These are phyloP conservation scores for Puntigrus tetrazona DNA, from an alignment of 2,113 vertebrate species.

Conservation along the genomic window DNA sequence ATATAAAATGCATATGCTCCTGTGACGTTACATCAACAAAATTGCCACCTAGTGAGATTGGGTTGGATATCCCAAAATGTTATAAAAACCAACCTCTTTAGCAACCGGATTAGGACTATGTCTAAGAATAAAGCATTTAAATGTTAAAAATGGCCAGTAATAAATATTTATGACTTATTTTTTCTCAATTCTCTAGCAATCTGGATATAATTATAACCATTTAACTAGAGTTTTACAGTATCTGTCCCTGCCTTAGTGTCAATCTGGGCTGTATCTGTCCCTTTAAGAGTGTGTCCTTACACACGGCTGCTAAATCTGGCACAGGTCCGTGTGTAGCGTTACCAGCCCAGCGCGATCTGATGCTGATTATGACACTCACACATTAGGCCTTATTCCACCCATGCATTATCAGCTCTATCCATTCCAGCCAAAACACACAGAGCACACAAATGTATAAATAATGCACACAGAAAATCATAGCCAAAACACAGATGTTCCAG, in stretches of 20 bases:
- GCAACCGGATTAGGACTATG: not conserved
- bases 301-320: constrained; percentile 50
- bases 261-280: not conserved
- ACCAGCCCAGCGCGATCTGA: constrained; percentile 42
- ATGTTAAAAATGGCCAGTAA: not conserved
- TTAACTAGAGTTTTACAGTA: not conserved
- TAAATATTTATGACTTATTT: not conserved
- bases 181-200: not conserved
- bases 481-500: constrained; percentile 16
- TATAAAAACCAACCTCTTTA: not conserved
- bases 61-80: too few relatives aligned
- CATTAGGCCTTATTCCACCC: constrained; percentile 41
- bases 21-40: too few relatives aligned
- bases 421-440: constrained; percentile 39
- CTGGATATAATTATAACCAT: not conserved
- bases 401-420: constrained; percentile 28
- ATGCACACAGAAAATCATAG: not conserved
- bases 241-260: not conserved
- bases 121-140: not conserved
- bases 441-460: constrained; percentile 30
- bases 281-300: constrained; percentile 48
- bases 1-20: not conserved
- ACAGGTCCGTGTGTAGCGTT: constrained; percentile 43
- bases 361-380: constrained; percentile 23
- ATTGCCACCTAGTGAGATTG: too few relatives aligned